Evolutionary conservation across 2,113 vertebrate species (phyloP).

Genomic region (Noctilio leporinus): DNA sequence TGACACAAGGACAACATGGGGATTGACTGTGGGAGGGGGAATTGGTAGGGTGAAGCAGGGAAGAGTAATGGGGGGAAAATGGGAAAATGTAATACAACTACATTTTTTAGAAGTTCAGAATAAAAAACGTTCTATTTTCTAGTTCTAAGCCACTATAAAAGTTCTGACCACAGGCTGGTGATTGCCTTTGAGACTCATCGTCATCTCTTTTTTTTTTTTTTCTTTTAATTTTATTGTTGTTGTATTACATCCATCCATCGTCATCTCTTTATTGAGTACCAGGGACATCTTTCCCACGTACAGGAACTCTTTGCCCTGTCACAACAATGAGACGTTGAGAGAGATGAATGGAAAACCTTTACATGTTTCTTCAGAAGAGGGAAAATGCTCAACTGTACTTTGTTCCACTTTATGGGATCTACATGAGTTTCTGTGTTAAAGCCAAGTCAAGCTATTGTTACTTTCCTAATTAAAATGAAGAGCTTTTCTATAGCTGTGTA

Average conservation of each 20-base stretch:
- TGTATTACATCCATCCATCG: too few relatives aligned
- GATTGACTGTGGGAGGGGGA: too few relatives aligned
- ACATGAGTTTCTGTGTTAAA: not conserved
- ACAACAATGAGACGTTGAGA: not conserved
- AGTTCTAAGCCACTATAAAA: not conserved
- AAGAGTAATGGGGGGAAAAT: too few relatives aligned
- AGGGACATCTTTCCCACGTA: not conserved
- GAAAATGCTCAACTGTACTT: not conserved
- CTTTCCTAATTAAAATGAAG: not conserved
- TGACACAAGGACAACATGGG: too few relatives aligned
- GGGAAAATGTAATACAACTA: too few relatives aligned
- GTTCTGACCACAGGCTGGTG: not conserved
- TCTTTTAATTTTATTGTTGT: too few relatives aligned
- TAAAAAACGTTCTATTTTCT: too few relatives aligned
- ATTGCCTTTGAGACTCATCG: not conserved
- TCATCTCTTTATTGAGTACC: not conserved
- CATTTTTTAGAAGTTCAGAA: too few relatives aligned
- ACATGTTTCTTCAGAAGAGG: not conserved
- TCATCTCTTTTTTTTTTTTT: not conserved
- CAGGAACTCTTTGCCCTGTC: too few relatives aligned
- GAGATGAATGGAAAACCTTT: too few relatives aligned
- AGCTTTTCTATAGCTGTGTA: not conserved
- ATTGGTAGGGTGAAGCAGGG: too few relatives aligned
- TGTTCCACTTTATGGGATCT: not conserved
- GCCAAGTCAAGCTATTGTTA: not conserved